Conservation (phyloP, 53 echinoderm and acorn worm species). For the Paelopatides confundens region DNA sequence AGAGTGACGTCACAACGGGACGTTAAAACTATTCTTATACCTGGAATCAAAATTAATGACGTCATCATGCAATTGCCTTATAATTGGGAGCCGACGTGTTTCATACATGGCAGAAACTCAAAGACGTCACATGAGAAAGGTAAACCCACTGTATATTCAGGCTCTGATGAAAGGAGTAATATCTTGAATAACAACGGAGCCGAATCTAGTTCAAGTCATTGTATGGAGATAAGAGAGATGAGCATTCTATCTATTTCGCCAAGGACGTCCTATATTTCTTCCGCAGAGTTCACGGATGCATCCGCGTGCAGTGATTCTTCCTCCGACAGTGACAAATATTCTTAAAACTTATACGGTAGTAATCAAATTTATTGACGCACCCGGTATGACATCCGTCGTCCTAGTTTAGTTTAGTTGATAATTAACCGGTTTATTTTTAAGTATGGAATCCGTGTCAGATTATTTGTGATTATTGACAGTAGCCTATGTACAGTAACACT, state of each 20-base stretch:
- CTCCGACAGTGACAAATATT: constrained; percentile 3
- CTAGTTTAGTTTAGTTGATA: background rate
- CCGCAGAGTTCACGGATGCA: constrained; percentile 22
- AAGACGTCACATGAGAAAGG: background rate
- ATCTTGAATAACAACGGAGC: background rate
- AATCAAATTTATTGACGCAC: background rate
- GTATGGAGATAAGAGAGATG: constrained; percentile 32
- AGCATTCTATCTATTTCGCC: constrained; percentile 27
- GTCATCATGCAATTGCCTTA: constrained; percentile 21
- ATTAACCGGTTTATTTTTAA: too few relatives aligned
- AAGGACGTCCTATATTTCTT: constrained; percentile 15
- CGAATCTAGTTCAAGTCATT: constrained; percentile 13
- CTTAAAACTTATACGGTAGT: background rate
- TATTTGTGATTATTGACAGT: too few relatives aligned
- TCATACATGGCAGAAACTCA: background rate
- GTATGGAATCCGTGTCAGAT: too few relatives aligned
- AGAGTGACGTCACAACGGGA: too few relatives aligned
- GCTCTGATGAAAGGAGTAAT: background rate
- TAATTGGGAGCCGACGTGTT: background rate
- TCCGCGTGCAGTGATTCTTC: constrained; percentile 39
- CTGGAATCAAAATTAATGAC: constrained; percentile 29
- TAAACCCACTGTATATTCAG: background rate
- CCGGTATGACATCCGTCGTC: background rate
- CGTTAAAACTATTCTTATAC: constrained; percentile 8
- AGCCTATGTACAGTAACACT: too few relatives aligned